A percentile compares a stretch with the other conserved stretches of the same genome.
Evolutionary conservation across 1,140 invertebrate species (phyloP).

Genomic region (Ips nitidus): DNA sequence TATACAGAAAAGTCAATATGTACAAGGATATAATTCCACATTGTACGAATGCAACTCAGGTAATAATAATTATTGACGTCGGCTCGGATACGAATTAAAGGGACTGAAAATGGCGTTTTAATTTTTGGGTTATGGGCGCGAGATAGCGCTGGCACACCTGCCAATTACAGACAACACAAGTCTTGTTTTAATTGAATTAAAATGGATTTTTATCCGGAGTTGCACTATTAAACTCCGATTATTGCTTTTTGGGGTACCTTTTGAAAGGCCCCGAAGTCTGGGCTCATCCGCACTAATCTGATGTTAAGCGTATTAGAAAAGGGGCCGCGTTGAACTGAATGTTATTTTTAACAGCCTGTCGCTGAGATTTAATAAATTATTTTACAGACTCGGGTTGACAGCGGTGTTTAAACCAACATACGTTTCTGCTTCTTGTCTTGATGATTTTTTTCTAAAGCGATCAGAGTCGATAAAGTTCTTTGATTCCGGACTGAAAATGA

Average conservation of each 20-base stretch:
- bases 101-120: conserved; percentile 28
- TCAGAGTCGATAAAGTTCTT: background rate
- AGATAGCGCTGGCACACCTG: background rate
- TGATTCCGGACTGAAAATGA: background rate
- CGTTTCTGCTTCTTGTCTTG: conserved; percentile 45
- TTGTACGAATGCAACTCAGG: no score
- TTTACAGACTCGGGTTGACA: conserved; percentile 42
- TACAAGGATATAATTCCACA: no score
- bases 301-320: conserved; percentile 20
- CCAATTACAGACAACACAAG: background rate
- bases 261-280: background rate
- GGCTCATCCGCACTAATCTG: conserved; percentile 10
- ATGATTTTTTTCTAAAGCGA: conserved; percentile 15
- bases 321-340: conserved; percentile 39
- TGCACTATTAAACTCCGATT: no score
- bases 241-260: no score
- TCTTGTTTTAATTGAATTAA: conserved; percentile 18
- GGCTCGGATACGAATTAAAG: conserved; percentile 13
- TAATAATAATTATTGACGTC: background rate
- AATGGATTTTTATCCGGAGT: background rate
- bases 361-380: conserved; percentile 44
- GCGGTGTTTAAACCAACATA: conserved; percentile 46
- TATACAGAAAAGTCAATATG: no score
- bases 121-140: conserved; percentile 7
- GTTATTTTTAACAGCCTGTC: conserved; percentile 45